A percentile compares a stretch with the other conserved stretches of the same genome.
Evolutionary conservation across 53 echinoderm and acorn worm species (phyloP).

Genomic region (Arbacia lixula): DNA sequence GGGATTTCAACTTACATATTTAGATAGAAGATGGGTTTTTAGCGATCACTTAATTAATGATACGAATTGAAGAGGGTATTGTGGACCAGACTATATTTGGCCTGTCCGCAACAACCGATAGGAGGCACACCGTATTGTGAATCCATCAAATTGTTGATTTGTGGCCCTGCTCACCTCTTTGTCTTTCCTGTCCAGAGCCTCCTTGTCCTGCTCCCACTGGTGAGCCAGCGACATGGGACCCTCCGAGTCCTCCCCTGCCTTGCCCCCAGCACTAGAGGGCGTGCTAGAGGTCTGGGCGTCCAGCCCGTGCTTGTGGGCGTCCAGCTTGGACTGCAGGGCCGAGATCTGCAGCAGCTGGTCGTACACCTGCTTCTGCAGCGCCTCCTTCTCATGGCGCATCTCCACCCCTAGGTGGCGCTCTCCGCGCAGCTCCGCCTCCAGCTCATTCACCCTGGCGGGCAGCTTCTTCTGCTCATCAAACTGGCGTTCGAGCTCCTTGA

Average conservation of each 20-base stretch:
- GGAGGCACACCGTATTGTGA: too few species aligned
- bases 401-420: constrained; percentile 78
- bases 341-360: constrained; percentile 92
- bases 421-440: constrained; percentile 73
- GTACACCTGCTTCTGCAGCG: constrained; percentile 87
- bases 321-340: constrained; percentile 88
- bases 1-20: too few species aligned
- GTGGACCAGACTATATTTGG: too few species aligned
- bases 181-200: constrained; percentile 94
- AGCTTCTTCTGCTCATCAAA: constrained; percentile 69
- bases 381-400: constrained; percentile 85
- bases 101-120: too few species aligned
- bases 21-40: too few species aligned
- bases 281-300: constrained; percentile 43
- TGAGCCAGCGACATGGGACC: constrained; percentile 66
- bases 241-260: constrained; percentile 51
- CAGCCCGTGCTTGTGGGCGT: constrained; percentile 82
- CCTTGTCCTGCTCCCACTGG: constrained; percentile 91
- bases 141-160: constrained; percentile 94
- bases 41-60: too few species aligned
- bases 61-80: too few species aligned
- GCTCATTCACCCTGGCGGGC: constrained; percentile 39
- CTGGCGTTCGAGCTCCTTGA: constrained; percentile 85
- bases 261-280: constrained; percentile 5
- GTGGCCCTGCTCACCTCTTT: constrained; percentile 71